These are phyloP conservation scores for Macrophya alboannulata DNA, from an alignment of 2,888 invertebrate species.

Conservation along the genomic window DNA sequence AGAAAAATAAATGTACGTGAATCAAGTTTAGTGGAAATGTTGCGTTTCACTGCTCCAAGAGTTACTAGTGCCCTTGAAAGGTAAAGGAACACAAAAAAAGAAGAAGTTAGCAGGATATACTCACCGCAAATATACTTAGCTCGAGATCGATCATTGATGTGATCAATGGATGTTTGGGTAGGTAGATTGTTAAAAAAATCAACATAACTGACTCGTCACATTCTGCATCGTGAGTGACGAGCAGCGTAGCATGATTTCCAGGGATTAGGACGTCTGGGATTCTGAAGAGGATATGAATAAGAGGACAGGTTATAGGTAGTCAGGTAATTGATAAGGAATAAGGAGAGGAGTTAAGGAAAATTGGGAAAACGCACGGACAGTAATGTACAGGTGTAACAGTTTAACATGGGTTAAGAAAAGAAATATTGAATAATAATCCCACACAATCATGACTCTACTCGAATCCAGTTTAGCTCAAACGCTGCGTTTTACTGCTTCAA, in stretches of 20 bases:
- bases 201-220: neutral
- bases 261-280: neutral
- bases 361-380: neutral
- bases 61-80: neutral
- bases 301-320: neutral
- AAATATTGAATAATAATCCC: neutral
- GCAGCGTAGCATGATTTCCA: neutral
- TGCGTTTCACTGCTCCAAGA: neutral
- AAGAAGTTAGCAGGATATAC: constrained; percentile 66
- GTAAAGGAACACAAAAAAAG: neutral
- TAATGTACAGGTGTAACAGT: neutral
- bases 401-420: neutral
- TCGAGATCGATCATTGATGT: constrained; percentile 95
- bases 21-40: neutral
- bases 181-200: neutral
- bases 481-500: neutral
- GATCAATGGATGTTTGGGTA: neutral
- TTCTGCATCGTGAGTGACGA: too few relatives aligned
- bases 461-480: neutral
- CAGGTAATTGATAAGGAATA: neutral
- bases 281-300: neutral
- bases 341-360: neutral
- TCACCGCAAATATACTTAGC: constrained; percentile 98
- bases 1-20: neutral
- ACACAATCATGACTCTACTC: neutral